Evolutionary conservation across 2,113 vertebrate genomes (phyloP), one percentile per base, ranked within the genome.

Genomic region (Odobenus rosmarus): DNA sequence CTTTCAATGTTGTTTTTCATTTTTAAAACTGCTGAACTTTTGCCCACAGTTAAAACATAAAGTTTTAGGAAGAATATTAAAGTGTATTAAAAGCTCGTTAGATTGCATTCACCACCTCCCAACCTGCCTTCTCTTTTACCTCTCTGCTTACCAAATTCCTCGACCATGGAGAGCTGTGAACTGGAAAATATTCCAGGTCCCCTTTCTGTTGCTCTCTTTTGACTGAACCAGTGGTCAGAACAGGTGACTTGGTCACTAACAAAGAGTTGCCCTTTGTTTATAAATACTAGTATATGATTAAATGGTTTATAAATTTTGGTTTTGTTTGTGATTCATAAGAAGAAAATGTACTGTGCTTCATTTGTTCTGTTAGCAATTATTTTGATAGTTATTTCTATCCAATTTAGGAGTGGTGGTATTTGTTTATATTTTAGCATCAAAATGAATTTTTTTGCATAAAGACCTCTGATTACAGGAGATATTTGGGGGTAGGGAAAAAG

Each of bases 361-460:
- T 61, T 86, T 97, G 28, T 82, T 92, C 36, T 80, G 4, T 85
- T 93, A 83, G 28, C 9, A 62, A 1, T 88, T 86, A 42, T 23
- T 89, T 67, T 90, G 39, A 8, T 80, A 74, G 9, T 88, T 88
- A 62, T 36, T 95, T 42, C n/a, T 88, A 5, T 4, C 24, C 4
- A 77, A 24, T 36, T 88, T 89, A 62, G 24, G 18, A 95, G 8
- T 85, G 33, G 36, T 80, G 3, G 8, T 81, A 3, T 64, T 69
- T 2, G 14, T 64, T 91, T 95, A 19, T 88, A 82, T 90, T 67
- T 96, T 90, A 76, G 28, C 39, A 61, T 92, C 80, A 62, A 81
- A 69, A 86, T 81, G 15, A 62, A 67, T 46, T 51, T 96, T 96
- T 62, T 86, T 69, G 5, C 59, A 21, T 91, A 81, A 72, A 39